Conservation (phyloP, 2,888 invertebrate species). For the Clitarchus hookeri region DNA sequence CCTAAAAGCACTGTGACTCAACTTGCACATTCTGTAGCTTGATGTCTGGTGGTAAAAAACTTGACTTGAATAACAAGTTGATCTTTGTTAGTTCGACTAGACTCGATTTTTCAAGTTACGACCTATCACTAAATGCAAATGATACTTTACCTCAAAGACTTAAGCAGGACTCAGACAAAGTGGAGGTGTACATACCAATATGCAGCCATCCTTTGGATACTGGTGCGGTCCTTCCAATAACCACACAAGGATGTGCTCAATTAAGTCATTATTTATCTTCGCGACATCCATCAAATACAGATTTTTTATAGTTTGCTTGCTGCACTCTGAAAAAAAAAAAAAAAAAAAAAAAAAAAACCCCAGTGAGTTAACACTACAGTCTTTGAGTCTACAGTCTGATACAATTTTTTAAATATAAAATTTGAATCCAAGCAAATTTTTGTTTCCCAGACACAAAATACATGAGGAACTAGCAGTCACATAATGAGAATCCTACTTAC, state of each 20-base stretch:
- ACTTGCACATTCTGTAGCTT: too few species aligned
- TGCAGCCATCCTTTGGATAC: slow-evolving; percentile 73
- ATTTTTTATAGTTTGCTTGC: slow-evolving; percentile 69
- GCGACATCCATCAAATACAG: slow-evolving; percentile 77
- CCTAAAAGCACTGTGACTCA: too few species aligned
- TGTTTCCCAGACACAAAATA: too few species aligned
- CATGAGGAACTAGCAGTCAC: slow-evolving; percentile 8
- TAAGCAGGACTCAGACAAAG: background rate
- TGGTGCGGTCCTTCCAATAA: slow-evolving; percentile 71
- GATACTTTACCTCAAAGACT: background rate
- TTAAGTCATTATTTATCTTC: slow-evolving; percentile 76
- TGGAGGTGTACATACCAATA: slow-evolving; percentile 58
- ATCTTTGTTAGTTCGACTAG: too few species aligned
- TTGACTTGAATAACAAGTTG: too few species aligned
- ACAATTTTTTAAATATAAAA: too few species aligned
- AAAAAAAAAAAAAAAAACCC: background rate
- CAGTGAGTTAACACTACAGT: too few species aligned
- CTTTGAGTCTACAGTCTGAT: too few species aligned
- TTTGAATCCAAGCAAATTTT: too few species aligned
- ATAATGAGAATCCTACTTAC: slow-evolving; percentile 48
- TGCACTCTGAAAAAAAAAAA: slow-evolving; percentile 56
- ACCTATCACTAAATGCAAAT: too few species aligned
- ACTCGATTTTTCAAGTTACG: too few species aligned
- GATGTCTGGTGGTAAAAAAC: too few species aligned
- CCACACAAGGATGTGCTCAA: slow-evolving; percentile 71